Evolutionary conservation across 1,140 invertebrate species (phyloP).

Genomic region (Armadillidium nasatum): DNA sequence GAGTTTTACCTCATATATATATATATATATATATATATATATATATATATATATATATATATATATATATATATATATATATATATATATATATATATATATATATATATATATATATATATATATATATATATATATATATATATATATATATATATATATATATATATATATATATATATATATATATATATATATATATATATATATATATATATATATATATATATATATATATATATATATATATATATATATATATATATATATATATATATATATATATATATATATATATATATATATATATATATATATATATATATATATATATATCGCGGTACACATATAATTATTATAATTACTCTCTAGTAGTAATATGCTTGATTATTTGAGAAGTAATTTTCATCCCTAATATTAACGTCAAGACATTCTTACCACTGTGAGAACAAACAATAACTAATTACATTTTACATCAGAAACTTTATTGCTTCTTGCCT

Average conservation of each 20-base stretch:
- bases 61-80: not conserved
- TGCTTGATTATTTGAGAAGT: too few species aligned
- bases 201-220: slow-evolving; percentile 3
- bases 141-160: not conserved
- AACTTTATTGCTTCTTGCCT: too few species aligned
- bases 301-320: slow-evolving; percentile 15
- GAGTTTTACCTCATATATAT: too few species aligned
- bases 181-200: slow-evolving; percentile 15
- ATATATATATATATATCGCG: not conserved
- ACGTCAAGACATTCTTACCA: too few species aligned
- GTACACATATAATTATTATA: too few species aligned
- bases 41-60: slow-evolving; percentile 3
- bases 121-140: not conserved
- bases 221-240: not conserved
- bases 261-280: slow-evolving; percentile 13
- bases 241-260: too few species aligned
- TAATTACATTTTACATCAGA: too few species aligned
- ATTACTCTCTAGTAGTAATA: too few species aligned
- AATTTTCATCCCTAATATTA: too few species aligned
- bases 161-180: slow-evolving; percentile 1
- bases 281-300: slow-evolving; percentile 15
- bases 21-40: slow-evolving; percentile 13
- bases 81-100: not conserved
- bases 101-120: not conserved
- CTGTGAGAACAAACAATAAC: too few species aligned